Evolutionary conservation across 2,797 vertebrate genomes (phyloP), one percentile per base, ranked within the genome.

Genomic region (Gadopsis marmoratus): DNA sequence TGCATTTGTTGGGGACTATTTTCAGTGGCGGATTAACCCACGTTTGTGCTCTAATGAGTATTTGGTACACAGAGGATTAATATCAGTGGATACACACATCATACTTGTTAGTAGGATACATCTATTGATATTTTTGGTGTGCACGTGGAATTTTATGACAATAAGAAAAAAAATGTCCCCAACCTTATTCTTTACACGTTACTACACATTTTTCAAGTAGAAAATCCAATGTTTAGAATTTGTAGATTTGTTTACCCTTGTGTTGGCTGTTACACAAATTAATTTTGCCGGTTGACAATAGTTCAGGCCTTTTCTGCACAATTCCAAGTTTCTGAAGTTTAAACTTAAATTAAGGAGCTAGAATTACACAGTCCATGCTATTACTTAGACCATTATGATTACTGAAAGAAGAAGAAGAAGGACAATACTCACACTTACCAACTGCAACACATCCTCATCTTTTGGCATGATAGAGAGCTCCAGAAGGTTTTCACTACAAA

Each of bases 381-480:
- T 73, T 14, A 41, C 26, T 26, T 26, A 26, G 26, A 26, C 26
- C 26, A 26, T 26, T 26, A 26, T 26, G 26, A 26, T 26, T 26
- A 26, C 26, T 26, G 26, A 26, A n/a, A 84, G 75, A 79, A 67
- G 74, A 85, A 91, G 83, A 78, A 92, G 84, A 92, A 92, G 81
- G 73, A 60, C 66, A 85, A 94, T 94, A 94, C 94, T 95, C 93
- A 93, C 88, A 96, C 98, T 99, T 96, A 99, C 97, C 97, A 99
- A 94, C 93, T 99, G 98, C 83, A 99, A 96, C 89, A 99, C 96
- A 89, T 99, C 97, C 88, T 99, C 97, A 0, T 99, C 96, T 94
- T 97, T 98, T 85, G 97, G 97, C 97, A 99, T 97, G 84, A 99
- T 98, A 70, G 96, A 97, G 43, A 99, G 96, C 72, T 99, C 97